phyloP scores from a whole-genome alignment of 2,797 vertebrate species.

The Aldrovandia affinis region DNA sequence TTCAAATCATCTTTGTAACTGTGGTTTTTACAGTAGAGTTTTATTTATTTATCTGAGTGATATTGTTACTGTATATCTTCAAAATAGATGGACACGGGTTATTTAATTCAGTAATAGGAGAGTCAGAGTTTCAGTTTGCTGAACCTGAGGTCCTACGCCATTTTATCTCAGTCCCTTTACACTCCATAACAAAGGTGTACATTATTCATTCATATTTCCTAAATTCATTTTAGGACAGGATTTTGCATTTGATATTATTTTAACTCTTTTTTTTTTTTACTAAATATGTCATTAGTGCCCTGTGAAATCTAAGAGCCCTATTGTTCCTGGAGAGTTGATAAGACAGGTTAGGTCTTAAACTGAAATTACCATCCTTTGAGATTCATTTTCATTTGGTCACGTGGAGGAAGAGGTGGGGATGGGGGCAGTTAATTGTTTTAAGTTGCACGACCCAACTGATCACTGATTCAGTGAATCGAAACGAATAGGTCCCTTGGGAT shows the following conservation, averaged over 20 bases:
- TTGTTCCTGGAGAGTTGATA: background rate
- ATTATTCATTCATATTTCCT: background rate
- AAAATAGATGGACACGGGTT: background rate
- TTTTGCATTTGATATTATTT: background rate
- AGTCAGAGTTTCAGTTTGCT: background rate
- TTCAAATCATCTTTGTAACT: background rate
- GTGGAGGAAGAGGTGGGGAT: background rate
- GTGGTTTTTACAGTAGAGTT: too few relatives aligned
- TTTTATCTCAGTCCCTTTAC: background rate
- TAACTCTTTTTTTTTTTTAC: background rate
- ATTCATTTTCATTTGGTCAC: background rate
- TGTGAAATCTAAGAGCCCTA: constrained; percentile 1
- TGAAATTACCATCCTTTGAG: constrained; percentile 12
- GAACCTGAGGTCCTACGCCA: background rate
- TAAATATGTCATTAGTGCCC: background rate
- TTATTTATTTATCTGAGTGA: too few relatives aligned
- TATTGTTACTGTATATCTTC: background rate
- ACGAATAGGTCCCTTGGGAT: constrained; percentile 33
- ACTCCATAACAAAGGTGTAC: background rate
- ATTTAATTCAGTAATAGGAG: background rate
- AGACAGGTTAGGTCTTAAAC: background rate
- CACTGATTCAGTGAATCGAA: constrained; percentile 34
- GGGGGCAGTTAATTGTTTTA: constrained; percentile 23
- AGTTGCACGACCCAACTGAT: constrained; percentile 31
- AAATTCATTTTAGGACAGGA: background rate